These are phyloP conservation scores for Drosophila pallidifrons DNA, from an alignment of 1,140 invertebrate species.

Conservation along the genomic window DNA sequence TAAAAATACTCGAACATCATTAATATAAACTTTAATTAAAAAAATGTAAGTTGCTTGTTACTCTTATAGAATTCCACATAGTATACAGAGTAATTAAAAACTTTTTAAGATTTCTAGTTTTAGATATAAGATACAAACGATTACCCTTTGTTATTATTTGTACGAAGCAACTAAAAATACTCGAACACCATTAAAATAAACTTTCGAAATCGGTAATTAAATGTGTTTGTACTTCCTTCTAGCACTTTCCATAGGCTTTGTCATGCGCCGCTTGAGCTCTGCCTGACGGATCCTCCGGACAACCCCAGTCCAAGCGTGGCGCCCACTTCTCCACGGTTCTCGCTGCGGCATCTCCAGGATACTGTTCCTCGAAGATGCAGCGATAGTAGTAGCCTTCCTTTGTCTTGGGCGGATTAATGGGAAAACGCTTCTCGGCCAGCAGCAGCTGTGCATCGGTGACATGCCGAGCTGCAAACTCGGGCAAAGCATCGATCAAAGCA, in stretches of 20 bases:
- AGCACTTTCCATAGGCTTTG: constrained; percentile 45
- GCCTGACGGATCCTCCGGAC: constrained; percentile 71
- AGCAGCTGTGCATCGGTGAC: constrained; percentile 88
- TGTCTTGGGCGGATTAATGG: constrained; percentile 90
- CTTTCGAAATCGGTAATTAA: no score
- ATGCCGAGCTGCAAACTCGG: constrained; percentile 87
- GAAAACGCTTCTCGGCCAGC: constrained; percentile 87
- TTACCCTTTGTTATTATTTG: no score
- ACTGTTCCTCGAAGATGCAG: constrained; percentile 66
- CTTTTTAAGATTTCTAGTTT: no score
- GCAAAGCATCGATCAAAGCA: constrained; percentile 68
- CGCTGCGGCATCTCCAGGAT: constrained; percentile 57
- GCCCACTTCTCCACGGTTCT: constrained; percentile 71
- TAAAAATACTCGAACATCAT: no score
- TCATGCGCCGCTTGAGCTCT: constrained; percentile 67
- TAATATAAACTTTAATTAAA: no score
- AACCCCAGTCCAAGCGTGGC: constrained; percentile 75
- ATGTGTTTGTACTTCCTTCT: neutral
- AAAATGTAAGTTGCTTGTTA: no score
- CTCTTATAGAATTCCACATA: no score
- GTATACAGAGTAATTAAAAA: no score
- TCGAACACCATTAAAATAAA: no score
- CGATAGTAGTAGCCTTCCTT: constrained; percentile 95
- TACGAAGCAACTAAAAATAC: no score
- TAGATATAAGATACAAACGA: no score